Conservation (phyloP, 1,140 invertebrate species). For the Macrocentrus cingulum region DNA sequence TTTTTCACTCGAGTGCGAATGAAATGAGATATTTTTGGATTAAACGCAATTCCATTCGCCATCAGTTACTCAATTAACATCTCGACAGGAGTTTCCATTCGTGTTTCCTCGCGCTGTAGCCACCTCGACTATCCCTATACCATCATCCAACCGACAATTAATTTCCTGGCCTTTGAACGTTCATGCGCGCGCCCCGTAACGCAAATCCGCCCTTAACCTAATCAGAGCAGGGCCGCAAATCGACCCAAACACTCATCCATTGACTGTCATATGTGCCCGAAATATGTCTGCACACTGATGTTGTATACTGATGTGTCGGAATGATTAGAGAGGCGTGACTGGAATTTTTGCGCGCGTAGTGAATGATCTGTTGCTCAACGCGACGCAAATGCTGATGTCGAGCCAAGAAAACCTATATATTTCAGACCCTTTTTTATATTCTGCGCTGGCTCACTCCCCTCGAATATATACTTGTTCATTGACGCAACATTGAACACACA, state of each 20-base stretch:
- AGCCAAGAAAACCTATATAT: conserved; percentile 41
- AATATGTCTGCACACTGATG: background rate
- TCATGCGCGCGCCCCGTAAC: conserved; percentile 3
- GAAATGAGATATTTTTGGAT: no score
- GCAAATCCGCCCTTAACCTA: conserved; percentile 23
- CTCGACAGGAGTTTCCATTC: conserved; percentile 8
- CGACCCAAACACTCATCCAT: conserved; percentile 1
- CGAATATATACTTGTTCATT: conserved; percentile 49
- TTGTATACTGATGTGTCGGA: no score
- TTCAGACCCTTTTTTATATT: background rate
- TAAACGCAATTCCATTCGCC: conserved; percentile 6
- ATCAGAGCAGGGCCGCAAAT: conserved; percentile 1
- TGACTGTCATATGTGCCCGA: background rate
- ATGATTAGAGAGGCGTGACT: background rate
- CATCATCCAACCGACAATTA: conserved; percentile 20
- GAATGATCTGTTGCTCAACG: conserved; percentile 53
- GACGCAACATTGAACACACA: conserved; percentile 59
- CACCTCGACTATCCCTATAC: background rate
- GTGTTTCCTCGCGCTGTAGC: background rate
- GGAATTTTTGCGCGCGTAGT: background rate
- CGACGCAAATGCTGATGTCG: conserved; percentile 53
- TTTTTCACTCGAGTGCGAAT: no score
- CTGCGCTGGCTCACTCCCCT: conserved; percentile 41
- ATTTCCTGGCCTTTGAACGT: conserved; percentile 27
- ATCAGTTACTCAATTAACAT: conserved; percentile 20